These are phyloP conservation scores for Euphonia xanthogaster DNA, from an alignment of 2,797 vertebrate species.

Conservation along the genomic window DNA sequence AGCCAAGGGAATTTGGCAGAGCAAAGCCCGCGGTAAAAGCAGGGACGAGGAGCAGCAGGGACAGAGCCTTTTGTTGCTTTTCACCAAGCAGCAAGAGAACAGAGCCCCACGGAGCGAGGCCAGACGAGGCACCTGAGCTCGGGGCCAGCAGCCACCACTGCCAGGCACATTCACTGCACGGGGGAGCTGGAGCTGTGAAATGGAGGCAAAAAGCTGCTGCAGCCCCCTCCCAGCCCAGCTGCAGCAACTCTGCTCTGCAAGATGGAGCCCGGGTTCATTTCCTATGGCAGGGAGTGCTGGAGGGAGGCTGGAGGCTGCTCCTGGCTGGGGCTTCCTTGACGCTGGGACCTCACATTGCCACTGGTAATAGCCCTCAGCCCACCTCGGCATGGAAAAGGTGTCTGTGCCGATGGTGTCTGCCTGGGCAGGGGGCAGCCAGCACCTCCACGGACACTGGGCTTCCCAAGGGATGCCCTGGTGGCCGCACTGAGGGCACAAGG, in stretches of 20 bases:
- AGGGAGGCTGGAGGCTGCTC: background rate
- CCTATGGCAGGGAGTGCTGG: background rate
- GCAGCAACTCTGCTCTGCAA: background rate
- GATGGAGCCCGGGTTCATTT: background rate
- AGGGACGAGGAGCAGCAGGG: conserved; percentile 4
- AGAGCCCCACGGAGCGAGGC: background rate
- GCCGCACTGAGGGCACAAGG: fast-evolving
- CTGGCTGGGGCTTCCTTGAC: background rate
- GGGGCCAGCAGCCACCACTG: background rate
- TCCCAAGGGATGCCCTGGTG: background rate
- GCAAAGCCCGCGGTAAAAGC: background rate
- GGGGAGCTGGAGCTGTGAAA: conserved; percentile 28
- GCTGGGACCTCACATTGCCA: background rate
- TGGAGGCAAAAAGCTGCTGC: background rate
- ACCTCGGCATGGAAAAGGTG: fast-evolving
- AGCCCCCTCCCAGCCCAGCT: conserved; percentile 6
- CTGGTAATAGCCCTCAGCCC: background rate
- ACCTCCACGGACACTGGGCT: fast-evolving
- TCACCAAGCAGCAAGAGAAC: background rate
- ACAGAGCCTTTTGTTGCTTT: conserved; percentile 6
- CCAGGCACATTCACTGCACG: background rate
- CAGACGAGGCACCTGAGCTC: background rate
- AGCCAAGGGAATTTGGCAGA: conserved; percentile 56
- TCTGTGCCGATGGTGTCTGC: fast-evolving
- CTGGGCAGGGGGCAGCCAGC: background rate